Evolutionary conservation across 2,888 invertebrate genomes (phyloP), one percentile per base, ranked within the genome.

Genomic region (Chironomus riparius): DNA sequence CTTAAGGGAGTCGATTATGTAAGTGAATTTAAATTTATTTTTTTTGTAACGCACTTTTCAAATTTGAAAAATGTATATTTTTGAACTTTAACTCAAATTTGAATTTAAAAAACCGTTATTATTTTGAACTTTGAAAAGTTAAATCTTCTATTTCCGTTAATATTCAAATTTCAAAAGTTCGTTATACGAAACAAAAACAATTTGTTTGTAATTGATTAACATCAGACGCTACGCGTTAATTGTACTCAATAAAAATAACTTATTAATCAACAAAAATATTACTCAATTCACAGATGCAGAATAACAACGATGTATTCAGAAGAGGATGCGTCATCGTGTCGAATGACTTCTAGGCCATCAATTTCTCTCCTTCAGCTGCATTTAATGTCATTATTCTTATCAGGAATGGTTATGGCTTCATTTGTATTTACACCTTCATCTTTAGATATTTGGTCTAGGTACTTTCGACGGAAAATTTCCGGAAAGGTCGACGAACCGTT

Each of bases 391-490:
- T 88, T 93, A 78, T 96, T 95, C 85, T 91, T 91, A 78, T 89
- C 92, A 56, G 95, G 95, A 62, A 88, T 94, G 77, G 88, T 93
- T 38, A 94, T 96, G 92, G 94, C 95, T 3, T 93, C 94, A 0
- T 97, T 96, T 95, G 92, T 95, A 47, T 97, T 95, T 95, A 96
- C 94, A 6, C 88, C 89, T 22, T 91, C 94, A 56, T 93, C 95
- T 4, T 83, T 93, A 5, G 90, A 92, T 79, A 90, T 92, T 13
- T 98, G 97, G 97, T 89, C 90, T 77, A 87, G 95, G 76, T 94
- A 93, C 83, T 85, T 95, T 77, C 88, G 91, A 81, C 91, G 91
- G 83, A 91, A 91, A 81, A 91, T 90, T 81, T 91, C 91, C 15
- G 89, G 89, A 78, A 88, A 90, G 80, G 82, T 86, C 0, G 87